Evolutionary conservation across 2,113 vertebrate species (phyloP).

Genomic region (Coryphaenoides rupestris): DNA sequence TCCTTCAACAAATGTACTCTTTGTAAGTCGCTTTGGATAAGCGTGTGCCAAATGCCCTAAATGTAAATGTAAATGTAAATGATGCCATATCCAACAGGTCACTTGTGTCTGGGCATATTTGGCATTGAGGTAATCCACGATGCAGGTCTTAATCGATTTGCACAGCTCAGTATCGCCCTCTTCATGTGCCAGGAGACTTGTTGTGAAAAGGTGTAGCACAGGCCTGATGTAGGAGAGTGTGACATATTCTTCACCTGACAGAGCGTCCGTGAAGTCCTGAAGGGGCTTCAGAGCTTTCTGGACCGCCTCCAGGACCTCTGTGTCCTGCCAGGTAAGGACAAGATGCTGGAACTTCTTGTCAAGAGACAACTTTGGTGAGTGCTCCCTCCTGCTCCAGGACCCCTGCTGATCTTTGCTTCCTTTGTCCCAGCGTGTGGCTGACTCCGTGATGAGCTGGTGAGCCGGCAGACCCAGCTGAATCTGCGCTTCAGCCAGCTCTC

Average conservation of each 20-base stretch:
- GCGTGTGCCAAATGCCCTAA: no score
- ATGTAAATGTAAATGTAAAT: no score
- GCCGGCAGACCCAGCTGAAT: conserved; percentile 24
- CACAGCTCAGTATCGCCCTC: conserved; percentile 20
- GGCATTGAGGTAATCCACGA: conserved; percentile 23
- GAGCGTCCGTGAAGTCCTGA: no score
- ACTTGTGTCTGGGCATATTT: conserved; percentile 21
- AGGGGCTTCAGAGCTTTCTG: conserved; percentile 25
- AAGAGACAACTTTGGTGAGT: conserved; percentile 28
- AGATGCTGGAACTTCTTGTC: conserved; percentile 25
- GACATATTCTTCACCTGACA: conserved; percentile 22
- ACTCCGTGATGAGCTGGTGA: conserved; percentile 35
- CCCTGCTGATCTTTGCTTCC: conserved; percentile 20
- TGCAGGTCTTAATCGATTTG: conserved; percentile 22
- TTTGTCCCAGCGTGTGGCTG: conserved; percentile 22
- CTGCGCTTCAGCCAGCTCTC: conserved; percentile 19
- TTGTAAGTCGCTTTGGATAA: no score
- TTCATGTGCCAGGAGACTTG: conserved; percentile 20
- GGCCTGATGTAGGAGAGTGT: conserved; percentile 24
- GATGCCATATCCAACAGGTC: conserved; percentile 28
- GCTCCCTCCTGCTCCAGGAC: conserved; percentile 24
- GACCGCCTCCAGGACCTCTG: conserved; percentile 28
- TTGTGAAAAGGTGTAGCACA: conserved; percentile 22
- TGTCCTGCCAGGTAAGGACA: conserved; percentile 23
- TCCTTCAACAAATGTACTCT: no score